These are phyloP conservation scores for Chrysodeixis includens DNA, from an alignment of 2,888 invertebrate species.

Conservation along the genomic window DNA sequence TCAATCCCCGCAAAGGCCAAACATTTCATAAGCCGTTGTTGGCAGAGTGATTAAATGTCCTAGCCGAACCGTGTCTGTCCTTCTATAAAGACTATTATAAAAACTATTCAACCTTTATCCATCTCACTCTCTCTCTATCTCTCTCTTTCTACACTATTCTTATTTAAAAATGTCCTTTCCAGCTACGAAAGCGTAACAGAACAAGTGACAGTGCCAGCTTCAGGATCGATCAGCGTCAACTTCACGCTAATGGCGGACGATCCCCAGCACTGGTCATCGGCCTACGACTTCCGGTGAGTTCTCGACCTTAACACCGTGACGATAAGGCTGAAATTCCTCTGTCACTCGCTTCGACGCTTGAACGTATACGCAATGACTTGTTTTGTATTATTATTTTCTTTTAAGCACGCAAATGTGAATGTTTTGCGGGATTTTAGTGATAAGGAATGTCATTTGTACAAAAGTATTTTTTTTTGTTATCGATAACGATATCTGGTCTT, in stretches of 20 bases:
- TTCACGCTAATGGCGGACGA: constrained; percentile 95
- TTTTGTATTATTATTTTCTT: constrained; percentile 38
- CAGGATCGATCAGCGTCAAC: constrained; percentile 91
- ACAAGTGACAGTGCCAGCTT: constrained; percentile 89
- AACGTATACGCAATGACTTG: constrained; percentile 36
- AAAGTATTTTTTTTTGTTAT: not conserved
- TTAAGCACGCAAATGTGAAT: constrained; percentile 38
- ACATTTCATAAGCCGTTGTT: too few species aligned
- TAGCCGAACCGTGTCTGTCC: too few species aligned
- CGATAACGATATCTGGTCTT: too few species aligned
- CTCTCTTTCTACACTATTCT: too few species aligned
- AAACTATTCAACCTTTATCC: too few species aligned
- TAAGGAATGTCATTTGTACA: constrained; percentile 15
- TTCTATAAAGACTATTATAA: too few species aligned
- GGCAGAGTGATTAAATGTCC: too few species aligned
- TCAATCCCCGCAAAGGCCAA: too few species aligned
- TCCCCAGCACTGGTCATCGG: constrained; percentile 95
- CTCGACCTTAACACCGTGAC: constrained; percentile 32
- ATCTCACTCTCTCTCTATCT: too few species aligned
- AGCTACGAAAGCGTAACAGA: constrained; percentile 91
- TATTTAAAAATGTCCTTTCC: constrained; percentile 21
- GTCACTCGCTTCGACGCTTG: constrained; percentile 42
- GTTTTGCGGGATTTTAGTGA: constrained; percentile 16
- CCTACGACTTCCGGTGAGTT: constrained; percentile 92
- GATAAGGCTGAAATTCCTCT: constrained; percentile 34